phyloP scores from a whole-genome alignment of 2,888 invertebrate genomes.

The Watsonalla cultraria region DNA sequence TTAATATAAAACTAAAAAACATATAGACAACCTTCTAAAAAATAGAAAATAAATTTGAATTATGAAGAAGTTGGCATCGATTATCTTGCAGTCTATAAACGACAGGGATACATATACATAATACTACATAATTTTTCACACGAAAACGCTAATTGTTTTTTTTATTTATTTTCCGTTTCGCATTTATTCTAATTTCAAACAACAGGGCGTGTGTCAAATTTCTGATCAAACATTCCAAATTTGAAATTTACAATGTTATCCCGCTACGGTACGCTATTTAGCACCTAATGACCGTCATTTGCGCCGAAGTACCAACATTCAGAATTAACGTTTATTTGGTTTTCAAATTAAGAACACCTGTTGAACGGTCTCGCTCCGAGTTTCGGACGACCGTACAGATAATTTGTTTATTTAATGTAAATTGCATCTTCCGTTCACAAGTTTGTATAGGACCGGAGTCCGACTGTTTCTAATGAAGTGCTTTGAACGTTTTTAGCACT shows the following conservation, averaged over 20 bases:
- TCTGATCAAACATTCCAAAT: not conserved
- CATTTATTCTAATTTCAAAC: constrained; percentile 19
- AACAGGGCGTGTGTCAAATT: too few relatives aligned
- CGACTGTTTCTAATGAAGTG: constrained; percentile 37
- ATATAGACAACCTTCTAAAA: too few relatives aligned
- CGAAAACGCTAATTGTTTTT: too few relatives aligned
- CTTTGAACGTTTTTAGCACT: constrained; percentile 27
- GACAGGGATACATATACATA: too few relatives aligned
- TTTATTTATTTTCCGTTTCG: too few relatives aligned
- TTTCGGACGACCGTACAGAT: constrained; percentile 35
- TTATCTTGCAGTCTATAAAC: too few relatives aligned
- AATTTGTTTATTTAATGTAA: constrained; percentile 64
- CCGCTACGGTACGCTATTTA: constrained; percentile 25
- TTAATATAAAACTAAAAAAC: too few relatives aligned
- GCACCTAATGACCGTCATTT: constrained; percentile 43
- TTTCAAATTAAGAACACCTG: constrained; percentile 68
- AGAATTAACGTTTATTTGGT: constrained; percentile 57
- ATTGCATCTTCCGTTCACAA: constrained; percentile 44
- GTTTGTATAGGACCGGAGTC: constrained; percentile 29
- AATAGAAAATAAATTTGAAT: too few relatives aligned
- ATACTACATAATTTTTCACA: too few relatives aligned
- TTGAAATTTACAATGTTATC: constrained; percentile 24
- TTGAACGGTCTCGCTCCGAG: constrained; percentile 37
- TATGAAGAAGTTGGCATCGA: too few relatives aligned
- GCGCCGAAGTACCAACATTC: constrained; percentile 30